Conservation (phyloP, 2,888 invertebrate genomes). For the Pachliopta kotzebuea region DNA sequence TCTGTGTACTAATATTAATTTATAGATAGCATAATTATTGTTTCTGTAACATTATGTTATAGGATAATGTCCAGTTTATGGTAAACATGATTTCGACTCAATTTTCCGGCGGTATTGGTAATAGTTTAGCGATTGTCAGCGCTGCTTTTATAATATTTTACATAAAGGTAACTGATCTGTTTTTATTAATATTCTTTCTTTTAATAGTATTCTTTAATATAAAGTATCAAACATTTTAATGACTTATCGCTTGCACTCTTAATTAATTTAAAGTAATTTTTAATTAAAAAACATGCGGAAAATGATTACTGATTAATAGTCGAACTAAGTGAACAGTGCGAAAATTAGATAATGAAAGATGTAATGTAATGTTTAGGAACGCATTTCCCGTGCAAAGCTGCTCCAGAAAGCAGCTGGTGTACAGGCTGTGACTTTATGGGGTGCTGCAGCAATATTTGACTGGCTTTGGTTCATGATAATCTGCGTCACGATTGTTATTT, state of each 20-base stretch:
- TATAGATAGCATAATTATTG: no score
- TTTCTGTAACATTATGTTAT: conserved; percentile 34
- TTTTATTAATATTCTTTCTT: not conserved
- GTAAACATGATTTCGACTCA: conserved; percentile 65
- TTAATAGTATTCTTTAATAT: no score
- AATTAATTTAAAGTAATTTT: no score
- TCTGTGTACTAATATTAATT: no score
- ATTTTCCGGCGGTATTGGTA: conserved; percentile 84
- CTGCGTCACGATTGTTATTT: conserved; percentile 77
- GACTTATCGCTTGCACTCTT: no score
- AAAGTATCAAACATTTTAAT: no score
- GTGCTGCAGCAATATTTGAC: conserved; percentile 84
- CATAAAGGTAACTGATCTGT: conserved; percentile 54
- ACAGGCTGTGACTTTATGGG: conserved; percentile 84
- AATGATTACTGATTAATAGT: no score
- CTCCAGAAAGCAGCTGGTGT: conserved; percentile 87
- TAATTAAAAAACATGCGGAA: no score
- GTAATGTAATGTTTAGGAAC: conserved; percentile 71
- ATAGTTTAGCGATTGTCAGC: conserved; percentile 86
- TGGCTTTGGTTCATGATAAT: conserved; percentile 82
- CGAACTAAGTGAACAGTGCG: no score
- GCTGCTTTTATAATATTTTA: conserved; percentile 83
- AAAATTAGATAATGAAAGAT: no score
- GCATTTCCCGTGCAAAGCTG: conserved; percentile 84
- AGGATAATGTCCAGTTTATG: conserved; percentile 58